A percentile compares a stretch with the other conserved stretches of the same genome.
phyloP scores from a whole-genome alignment of 2,888 invertebrate species.

The Idaea biselata region DNA sequence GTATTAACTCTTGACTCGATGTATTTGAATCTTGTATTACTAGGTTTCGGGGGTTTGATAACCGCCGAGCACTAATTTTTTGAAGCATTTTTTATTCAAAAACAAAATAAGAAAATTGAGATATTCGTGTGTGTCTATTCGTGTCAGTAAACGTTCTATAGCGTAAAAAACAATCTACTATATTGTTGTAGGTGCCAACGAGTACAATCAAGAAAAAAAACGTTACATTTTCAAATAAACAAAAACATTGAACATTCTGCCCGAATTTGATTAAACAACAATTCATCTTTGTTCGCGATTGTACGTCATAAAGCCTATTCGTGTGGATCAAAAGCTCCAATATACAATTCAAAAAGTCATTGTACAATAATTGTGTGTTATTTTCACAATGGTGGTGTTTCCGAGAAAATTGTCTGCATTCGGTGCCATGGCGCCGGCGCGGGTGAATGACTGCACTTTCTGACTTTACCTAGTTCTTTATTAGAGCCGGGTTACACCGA shows the following conservation, averaged over 20 bases:
- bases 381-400: slow-evolving; percentile 49
- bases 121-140: no score
- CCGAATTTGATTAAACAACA: background rate
- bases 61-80: no score
- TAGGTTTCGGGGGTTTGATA: no score
- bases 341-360: slow-evolving; percentile 35
- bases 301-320: background rate
- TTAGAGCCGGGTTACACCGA: background rate
- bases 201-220: slow-evolving; percentile 8
- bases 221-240: slow-evolving; percentile 5
- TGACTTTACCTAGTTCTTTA: background rate
- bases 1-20: no score
- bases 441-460: background rate
- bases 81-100: no score
- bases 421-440: background rate
- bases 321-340: slow-evolving; percentile 1
- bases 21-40: no score
- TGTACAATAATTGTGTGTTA: slow-evolving; percentile 62
- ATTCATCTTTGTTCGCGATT: slow-evolving; percentile 1
- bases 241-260: background rate
- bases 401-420: slow-evolving; percentile 60
- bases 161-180: background rate
- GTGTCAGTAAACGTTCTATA: background rate
- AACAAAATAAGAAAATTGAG: no score
- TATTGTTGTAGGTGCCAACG: background rate